Evolutionary conservation across 2,888 invertebrate species (phyloP).

Genomic region (Lochmaea crataegi): DNA sequence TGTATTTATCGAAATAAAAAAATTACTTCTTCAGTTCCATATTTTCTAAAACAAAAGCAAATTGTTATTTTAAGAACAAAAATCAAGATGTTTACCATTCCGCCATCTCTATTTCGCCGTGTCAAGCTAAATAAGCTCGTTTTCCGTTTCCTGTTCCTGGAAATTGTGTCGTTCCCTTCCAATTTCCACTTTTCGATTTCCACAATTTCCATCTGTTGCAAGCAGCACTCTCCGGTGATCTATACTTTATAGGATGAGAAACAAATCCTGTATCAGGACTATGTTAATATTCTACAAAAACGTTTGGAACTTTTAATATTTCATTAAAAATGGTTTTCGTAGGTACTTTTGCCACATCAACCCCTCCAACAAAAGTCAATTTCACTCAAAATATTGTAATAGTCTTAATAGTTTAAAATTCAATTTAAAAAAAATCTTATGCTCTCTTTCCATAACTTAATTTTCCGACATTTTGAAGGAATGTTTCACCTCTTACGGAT

Average conservation of each 20-base stretch:
- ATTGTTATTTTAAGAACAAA: background rate
- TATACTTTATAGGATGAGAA: background rate
- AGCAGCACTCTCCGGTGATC: slow-evolving; percentile 1
- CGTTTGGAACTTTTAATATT: too few relatives aligned
- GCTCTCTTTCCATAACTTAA: too few relatives aligned
- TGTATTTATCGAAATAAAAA: too few relatives aligned
- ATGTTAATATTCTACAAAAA: too few relatives aligned
- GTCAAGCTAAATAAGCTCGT: background rate
- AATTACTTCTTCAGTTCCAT: background rate
- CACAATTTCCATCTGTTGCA: slow-evolving; percentile 2
- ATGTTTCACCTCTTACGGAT: too few relatives aligned
- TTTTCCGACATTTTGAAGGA: too few relatives aligned
- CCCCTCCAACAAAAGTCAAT: too few relatives aligned
- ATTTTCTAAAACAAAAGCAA: background rate
- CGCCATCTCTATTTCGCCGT: slow-evolving; percentile 8
- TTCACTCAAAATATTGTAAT: too few relatives aligned
- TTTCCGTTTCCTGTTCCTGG: slow-evolving; percentile 8
- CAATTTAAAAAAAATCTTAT: too few relatives aligned
- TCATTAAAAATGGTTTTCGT: too few relatives aligned
- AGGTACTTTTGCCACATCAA: too few relatives aligned
- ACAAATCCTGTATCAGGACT: background rate
- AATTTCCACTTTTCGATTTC: slow-evolving; percentile 7
- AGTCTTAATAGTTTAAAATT: too few relatives aligned
- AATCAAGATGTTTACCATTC: slow-evolving; percentile 3
- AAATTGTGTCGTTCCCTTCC: slow-evolving; percentile 6